Evolutionary conservation across 1,140 invertebrate species (phyloP).

Genomic region (Calosoma granatense): DNA sequence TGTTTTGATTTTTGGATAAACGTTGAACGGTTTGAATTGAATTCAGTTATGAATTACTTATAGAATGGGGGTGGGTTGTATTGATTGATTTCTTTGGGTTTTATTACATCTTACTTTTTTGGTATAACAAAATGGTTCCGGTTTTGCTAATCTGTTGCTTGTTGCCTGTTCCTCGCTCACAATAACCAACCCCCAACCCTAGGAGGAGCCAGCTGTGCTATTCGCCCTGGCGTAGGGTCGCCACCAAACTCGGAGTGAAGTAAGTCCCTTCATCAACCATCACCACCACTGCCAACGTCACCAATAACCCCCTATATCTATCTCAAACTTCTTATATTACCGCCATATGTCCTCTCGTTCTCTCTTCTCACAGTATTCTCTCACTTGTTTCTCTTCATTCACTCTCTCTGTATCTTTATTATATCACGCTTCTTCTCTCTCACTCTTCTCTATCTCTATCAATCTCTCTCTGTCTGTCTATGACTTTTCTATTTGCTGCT

Average conservation of each 20-base stretch:
- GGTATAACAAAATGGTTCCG: not conserved
- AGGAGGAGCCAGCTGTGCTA: constrained; percentile 63
- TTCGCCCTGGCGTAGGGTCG: constrained; percentile 82
- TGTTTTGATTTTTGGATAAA: too few species aligned
- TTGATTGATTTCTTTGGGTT: not conserved
- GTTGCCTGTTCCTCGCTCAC: constrained; percentile 27
- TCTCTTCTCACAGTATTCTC: constrained; percentile 13
- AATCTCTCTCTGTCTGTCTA: too few species aligned
- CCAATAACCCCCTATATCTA: constrained; percentile 15
- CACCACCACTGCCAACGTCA: constrained; percentile 20
- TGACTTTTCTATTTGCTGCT: too few species aligned
- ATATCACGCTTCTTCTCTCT: too few species aligned
- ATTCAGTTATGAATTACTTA: too few species aligned
- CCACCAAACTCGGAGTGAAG: constrained; percentile 86
- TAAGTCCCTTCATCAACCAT: constrained; percentile 50
- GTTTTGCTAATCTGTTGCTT: constrained; percentile 36
- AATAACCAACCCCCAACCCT: constrained; percentile 20
- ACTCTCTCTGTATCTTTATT: constrained; percentile 15
- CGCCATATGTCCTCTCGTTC: constrained; percentile 10
- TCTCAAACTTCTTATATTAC: constrained; percentile 14
- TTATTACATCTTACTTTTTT: not conserved
- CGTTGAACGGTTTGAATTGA: too few species aligned
- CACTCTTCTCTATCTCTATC: not conserved
- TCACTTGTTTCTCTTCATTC: constrained; percentile 7
- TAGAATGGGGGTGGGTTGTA: not conserved